Evolutionary conservation across 2,888 invertebrate species (phyloP).

Genomic region (Erynnis tages): DNA sequence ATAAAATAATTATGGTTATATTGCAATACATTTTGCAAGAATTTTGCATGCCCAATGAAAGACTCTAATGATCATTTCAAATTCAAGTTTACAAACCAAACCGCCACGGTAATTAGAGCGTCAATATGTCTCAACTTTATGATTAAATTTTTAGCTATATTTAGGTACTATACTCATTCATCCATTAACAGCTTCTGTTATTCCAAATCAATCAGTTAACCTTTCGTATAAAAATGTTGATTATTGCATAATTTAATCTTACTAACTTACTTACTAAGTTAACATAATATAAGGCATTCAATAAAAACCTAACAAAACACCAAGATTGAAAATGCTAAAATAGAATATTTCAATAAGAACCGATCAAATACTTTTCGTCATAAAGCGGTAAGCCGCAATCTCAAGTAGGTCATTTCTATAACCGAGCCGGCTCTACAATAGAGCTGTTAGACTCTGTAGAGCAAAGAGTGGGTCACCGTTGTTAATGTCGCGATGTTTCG

Average conservation of each 20-base stretch:
- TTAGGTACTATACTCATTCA: too few relatives aligned
- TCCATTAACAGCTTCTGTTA: too few relatives aligned
- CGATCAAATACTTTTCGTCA: background rate
- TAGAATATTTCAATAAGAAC: too few relatives aligned
- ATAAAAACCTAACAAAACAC: too few relatives aligned
- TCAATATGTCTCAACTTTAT: background rate
- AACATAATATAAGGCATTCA: too few relatives aligned
- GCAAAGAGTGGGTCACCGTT: constrained; percentile 35
- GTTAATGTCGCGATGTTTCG: constrained; percentile 27
- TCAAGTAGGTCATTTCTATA: constrained; percentile 17
- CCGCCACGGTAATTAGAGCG: background rate
- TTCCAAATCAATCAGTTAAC: too few relatives aligned
- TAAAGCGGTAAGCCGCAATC: background rate
- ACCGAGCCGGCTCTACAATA: constrained; percentile 9
- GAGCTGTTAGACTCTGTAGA: constrained; percentile 20
- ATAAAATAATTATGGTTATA: too few relatives aligned
- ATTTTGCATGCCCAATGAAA: background rate
- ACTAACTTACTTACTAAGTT: too few relatives aligned
- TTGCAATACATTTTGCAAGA: background rate
- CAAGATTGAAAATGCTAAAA: too few relatives aligned
- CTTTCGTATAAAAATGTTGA: too few relatives aligned
- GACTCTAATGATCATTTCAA: background rate
- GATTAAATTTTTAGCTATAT: background rate
- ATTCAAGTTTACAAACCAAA: background rate
- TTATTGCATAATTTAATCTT: too few relatives aligned